These are phyloP conservation scores for Pseudococcus viburni DNA, from an alignment of 2,888 invertebrate species.

Conservation along the genomic window DNA sequence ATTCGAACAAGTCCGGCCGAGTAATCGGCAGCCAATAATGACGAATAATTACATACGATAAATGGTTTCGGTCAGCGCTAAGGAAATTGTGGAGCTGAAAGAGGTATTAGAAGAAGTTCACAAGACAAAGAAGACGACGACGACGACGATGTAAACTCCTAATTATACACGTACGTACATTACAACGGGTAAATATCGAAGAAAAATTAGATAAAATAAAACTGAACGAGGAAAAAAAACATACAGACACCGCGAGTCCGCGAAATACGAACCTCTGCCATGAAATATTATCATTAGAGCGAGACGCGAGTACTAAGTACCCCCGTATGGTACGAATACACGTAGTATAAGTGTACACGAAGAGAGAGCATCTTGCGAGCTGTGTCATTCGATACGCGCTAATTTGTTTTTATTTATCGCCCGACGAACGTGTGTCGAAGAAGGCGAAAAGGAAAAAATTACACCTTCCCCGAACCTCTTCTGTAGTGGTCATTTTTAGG, in stretches of 20 bases:
- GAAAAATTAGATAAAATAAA: conserved; percentile 10
- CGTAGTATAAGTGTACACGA: background rate
- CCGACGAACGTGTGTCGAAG: background rate
- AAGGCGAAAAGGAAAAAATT: background rate
- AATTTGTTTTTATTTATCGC: background rate
- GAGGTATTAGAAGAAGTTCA: background rate
- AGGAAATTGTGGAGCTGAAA: background rate
- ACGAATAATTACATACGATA: conserved; percentile 19
- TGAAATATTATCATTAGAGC: conserved; percentile 27
- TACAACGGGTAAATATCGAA: background rate
- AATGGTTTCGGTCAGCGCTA: background rate
- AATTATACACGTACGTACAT: background rate
- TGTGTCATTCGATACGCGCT: conserved; percentile 44
- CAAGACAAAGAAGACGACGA: background rate
- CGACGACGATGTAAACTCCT: background rate
- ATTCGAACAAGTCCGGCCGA: background rate
- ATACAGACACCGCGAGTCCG: background rate
- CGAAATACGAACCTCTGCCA: background rate
- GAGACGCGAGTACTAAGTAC: background rate
- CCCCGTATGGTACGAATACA: background rate
- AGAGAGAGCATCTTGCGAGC: background rate
- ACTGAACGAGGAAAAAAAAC: background rate
- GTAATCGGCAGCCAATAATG: conserved; percentile 2
- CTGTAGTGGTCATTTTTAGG: too few species aligned
- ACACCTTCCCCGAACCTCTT: too few species aligned